Evolutionary conservation across 1,140 invertebrate genomes (phyloP), one percentile per base, ranked within the genome.

Genomic region (Trypoxylus dichotomus): DNA sequence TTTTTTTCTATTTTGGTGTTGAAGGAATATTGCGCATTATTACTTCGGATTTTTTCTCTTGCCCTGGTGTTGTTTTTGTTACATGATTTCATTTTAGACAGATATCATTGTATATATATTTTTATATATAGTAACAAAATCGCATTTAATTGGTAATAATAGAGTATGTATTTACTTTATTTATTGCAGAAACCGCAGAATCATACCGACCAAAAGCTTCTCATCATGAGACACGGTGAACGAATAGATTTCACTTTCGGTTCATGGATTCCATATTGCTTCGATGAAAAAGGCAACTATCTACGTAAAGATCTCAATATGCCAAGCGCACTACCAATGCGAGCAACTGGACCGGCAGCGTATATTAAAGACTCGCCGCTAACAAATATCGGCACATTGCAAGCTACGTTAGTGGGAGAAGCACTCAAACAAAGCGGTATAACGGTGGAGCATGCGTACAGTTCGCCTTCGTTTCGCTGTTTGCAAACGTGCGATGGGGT

Each of bases 241-340:
- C 87, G 96, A 41, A 92, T 97, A 2, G 96, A 98, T 87, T 96
- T 97, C 82, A 96, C 95, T 0, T 97, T 97, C 84, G 95, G 95
- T 21, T 88, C 90, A 11, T 98, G 96, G 96, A 93, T 95, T 75
- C 92, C 93, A 0, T 93, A 91, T 84, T 96, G 95, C 83, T 97
- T 97, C 85, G 94, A 97, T 88, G 88, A 92, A 74, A 87, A 92
- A 79, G 94, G 93, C 83, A 90, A 86, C 25, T 97, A 97, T 82
- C 86, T 91, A 13, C 89, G 93, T 13, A 93, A 93, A 83, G 96
- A 98, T 85, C 86, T 98, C 19, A 98, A 98, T 82, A 94, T 98
- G 93, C 97, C 96, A 5, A 89, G 91, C 73, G 88, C 87, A 60
- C 85, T 97, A 80, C 91, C 93, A 0, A 84, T 84, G n/a, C 83